These are phyloP conservation scores for Noctua comes DNA, from an alignment of 2,888 invertebrate species.

Conservation along the genomic window DNA sequence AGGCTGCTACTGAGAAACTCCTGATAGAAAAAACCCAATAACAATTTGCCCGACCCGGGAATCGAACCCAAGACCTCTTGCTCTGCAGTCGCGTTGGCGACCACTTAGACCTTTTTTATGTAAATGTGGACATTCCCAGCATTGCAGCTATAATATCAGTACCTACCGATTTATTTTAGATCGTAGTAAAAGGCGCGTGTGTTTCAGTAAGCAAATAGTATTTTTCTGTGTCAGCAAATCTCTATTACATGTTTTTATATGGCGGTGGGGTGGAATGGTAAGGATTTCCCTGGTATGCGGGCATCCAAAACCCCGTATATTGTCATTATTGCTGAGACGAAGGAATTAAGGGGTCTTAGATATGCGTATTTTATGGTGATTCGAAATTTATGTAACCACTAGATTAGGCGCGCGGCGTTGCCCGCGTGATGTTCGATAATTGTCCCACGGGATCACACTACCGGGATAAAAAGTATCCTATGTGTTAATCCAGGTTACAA, in stretches of 20 bases:
- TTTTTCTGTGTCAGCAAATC: constrained; percentile 26
- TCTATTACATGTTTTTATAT: constrained; percentile 46
- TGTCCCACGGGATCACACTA: too few relatives aligned
- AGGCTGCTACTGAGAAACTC: not conserved
- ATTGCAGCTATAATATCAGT: not conserved
- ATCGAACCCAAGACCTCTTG: too few relatives aligned
- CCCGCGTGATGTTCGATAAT: too few relatives aligned
- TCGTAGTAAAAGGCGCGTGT: constrained; percentile 4
- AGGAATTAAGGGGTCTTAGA: constrained; percentile 21
- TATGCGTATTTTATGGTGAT: constrained; percentile 12
- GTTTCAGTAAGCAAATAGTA: constrained; percentile 40
- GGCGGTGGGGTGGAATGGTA: constrained; percentile 4
- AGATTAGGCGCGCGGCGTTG: too few relatives aligned
- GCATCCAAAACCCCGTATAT: constrained; percentile 28
- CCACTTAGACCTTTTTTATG: not conserved
- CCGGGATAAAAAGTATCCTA: too few relatives aligned
- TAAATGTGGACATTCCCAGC: not conserved
- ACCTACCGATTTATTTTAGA: not conserved
- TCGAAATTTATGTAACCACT: not conserved
- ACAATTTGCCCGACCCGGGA: too few relatives aligned
- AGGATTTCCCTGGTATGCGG: constrained; percentile 45
- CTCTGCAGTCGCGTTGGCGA: too few relatives aligned
- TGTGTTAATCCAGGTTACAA: too few relatives aligned
- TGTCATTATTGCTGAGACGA: constrained; percentile 50
- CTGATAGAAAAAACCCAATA: not conserved